Conservation (phyloP, 2,797 vertebrate genomes). For the Centropyge bicolor region DNA sequence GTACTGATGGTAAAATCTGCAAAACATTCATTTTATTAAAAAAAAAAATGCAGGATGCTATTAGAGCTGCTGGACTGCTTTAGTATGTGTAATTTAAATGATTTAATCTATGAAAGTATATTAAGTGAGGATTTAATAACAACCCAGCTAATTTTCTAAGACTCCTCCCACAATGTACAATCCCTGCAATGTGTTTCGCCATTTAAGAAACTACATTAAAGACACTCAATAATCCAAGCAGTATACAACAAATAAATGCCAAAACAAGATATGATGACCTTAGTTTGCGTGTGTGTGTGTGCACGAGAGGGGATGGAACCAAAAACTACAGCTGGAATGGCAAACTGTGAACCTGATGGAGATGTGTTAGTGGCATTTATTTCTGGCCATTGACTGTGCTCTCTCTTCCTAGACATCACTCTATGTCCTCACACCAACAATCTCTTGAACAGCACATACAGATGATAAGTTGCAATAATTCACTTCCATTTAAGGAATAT, state of each 20-base stretch:
- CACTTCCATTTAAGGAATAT: conserved; percentile 62
- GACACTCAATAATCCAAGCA: conserved; percentile 47
- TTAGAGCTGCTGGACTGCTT: conserved; percentile 37
- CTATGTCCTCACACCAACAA: conserved; percentile 12
- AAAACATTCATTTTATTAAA: conserved; percentile 35
- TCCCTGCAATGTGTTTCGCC: conserved; percentile 31
- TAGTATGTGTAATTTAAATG: conserved; percentile 31
- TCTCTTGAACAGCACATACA: conserved; percentile 35
- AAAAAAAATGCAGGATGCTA: conserved; percentile 1
- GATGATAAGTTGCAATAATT: conserved; percentile 41
- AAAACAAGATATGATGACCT: conserved; percentile 29
- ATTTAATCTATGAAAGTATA: conserved; percentile 29
- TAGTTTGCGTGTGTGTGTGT: conserved; percentile 30
- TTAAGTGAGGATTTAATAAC: conserved; percentile 36
- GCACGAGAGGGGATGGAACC: conserved; percentile 15
- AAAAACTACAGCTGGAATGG: conserved; percentile 60
- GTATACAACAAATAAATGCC: conserved; percentile 53
- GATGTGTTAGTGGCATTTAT: conserved; percentile 41
- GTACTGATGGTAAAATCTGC: conserved; percentile 15
- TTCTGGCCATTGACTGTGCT: conserved; percentile 43
- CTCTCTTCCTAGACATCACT: conserved; percentile 15
- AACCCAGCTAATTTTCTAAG: conserved; percentile 37
- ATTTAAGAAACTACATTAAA: conserved; percentile 41
- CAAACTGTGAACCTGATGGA: conserved; percentile 33
- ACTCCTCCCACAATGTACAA: conserved; percentile 29